Conservation (phyloP, 2,888 invertebrate genomes). For the Xanthorhoe designata region DNA sequence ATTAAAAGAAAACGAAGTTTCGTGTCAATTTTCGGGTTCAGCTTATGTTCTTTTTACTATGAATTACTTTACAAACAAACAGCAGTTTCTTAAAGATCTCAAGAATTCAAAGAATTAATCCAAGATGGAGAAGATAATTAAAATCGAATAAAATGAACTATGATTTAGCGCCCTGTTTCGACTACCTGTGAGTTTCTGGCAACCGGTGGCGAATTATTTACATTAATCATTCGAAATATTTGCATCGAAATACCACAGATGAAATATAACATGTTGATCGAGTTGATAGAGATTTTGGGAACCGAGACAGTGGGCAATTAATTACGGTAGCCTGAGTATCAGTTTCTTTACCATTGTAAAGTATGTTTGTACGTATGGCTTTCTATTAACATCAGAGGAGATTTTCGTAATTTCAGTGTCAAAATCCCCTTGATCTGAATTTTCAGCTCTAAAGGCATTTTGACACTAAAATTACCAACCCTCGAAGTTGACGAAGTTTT, state of each 20-base stretch:
- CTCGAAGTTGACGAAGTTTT: too few relatives aligned
- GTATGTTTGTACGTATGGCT: background rate
- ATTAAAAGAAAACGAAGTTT: too few relatives aligned
- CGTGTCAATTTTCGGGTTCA: too few relatives aligned
- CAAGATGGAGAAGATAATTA: slow-evolving; percentile 29
- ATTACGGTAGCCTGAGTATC: slow-evolving; percentile 1
- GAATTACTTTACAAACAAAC: too few relatives aligned
- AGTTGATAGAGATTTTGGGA: slow-evolving; percentile 64
- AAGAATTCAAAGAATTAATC: slow-evolving; percentile 6
- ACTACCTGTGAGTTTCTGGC: slow-evolving; percentile 71
- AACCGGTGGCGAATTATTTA: slow-evolving; percentile 77
- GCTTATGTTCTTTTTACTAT: too few relatives aligned
- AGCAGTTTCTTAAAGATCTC: slow-evolving; percentile 6
- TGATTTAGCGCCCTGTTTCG: slow-evolving; percentile 48
- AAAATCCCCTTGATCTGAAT: too few relatives aligned
- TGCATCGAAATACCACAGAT: slow-evolving; percentile 67
- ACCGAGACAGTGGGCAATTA: slow-evolving; percentile 43
- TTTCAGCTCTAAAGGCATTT: too few relatives aligned
- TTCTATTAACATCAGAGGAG: too few relatives aligned
- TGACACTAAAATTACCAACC: too few relatives aligned
- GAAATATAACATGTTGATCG: slow-evolving; percentile 49
- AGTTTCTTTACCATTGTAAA: background rate
- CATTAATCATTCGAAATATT: slow-evolving; percentile 74
- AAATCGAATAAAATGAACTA: slow-evolving; percentile 34
- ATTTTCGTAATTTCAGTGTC: too few relatives aligned